phyloP scores from a whole-genome alignment of 2,797 vertebrate genomes.

The Squalus acanthias region DNA sequence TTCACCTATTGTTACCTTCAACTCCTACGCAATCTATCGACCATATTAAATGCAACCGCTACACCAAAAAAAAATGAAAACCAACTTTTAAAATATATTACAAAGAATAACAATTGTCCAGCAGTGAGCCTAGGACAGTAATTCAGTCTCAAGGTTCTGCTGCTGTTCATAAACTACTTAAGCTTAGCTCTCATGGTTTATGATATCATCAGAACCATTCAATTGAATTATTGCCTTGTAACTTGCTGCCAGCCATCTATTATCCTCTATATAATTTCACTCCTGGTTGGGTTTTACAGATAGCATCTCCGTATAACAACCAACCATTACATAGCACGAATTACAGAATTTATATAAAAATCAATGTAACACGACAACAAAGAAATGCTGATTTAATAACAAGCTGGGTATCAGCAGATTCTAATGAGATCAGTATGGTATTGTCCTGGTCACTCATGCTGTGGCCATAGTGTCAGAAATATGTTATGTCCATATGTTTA shows the following conservation, averaged over 20 bases:
- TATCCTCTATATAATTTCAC: slow-evolving; percentile 32
- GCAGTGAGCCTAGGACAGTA: background rate
- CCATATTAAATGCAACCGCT: background rate
- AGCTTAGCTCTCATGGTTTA: slow-evolving; percentile 57
- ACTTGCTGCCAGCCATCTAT: slow-evolving; percentile 41
- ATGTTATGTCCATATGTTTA: background rate
- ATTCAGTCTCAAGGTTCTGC: slow-evolving; percentile 43
- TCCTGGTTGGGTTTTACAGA: slow-evolving; percentile 28
- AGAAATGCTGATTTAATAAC: slow-evolving; percentile 5
- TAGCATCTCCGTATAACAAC: background rate
- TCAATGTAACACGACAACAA: slow-evolving; percentile 24
- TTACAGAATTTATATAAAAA: slow-evolving; percentile 30
- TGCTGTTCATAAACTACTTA: slow-evolving; percentile 59
- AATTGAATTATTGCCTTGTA: slow-evolving; percentile 61
- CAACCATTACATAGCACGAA: slow-evolving; percentile 9
- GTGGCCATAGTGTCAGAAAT: background rate
- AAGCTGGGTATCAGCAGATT: slow-evolving; percentile 10
- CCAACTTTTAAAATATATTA: background rate
- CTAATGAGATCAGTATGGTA: background rate
- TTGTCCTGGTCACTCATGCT: background rate
- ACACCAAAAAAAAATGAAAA: background rate
- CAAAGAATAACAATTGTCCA: slow-evolving; percentile 24
- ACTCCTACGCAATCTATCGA: background rate
- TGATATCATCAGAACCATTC: slow-evolving; percentile 60
- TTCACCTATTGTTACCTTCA: background rate